Evolutionary conservation across 1,140 invertebrate species (phyloP).

Genomic region (Nephila pilipes): DNA sequence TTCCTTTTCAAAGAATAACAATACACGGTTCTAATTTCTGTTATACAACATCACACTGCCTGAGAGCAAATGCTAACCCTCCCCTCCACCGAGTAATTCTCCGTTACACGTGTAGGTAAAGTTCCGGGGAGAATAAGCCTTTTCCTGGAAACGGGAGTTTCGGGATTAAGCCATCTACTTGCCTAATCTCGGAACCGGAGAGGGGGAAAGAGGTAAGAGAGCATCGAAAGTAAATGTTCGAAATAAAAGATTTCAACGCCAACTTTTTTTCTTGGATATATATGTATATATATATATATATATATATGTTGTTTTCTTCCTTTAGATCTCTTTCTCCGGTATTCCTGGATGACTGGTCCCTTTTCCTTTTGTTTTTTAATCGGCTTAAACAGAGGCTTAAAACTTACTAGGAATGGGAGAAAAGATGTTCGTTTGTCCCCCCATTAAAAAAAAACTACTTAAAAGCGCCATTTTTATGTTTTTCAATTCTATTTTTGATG

Average conservation of each 20-base stretch:
- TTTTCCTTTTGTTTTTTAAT: neutral
- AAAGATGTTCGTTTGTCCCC: neutral
- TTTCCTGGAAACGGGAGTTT: neutral
- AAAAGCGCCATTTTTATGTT: neutral
- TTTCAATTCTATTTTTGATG: neutral
- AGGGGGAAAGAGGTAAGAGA: neutral
- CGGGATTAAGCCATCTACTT: constrained; percentile 29
- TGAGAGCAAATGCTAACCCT: neutral
- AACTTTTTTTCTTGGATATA: neutral
- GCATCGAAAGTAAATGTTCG: constrained; percentile 3
- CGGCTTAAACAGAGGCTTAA: constrained; percentile 1
- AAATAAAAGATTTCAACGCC: constrained; percentile 26
- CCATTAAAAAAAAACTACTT: neutral
- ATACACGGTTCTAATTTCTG: too few species aligned
- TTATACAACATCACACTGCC: too few species aligned
- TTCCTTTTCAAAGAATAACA: too few species aligned
- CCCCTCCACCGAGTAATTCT: neutral
- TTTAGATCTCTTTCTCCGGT: neutral
- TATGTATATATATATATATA: neutral
- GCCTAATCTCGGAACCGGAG: neutral
- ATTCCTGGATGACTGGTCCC: neutral
- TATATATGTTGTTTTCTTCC: neutral
- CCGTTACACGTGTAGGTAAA: neutral
- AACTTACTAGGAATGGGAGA: neutral
- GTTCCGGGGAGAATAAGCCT: constrained; percentile 35